Conservation (phyloP, 2,113 vertebrate species). For the Bufo gargarizans region DNA sequence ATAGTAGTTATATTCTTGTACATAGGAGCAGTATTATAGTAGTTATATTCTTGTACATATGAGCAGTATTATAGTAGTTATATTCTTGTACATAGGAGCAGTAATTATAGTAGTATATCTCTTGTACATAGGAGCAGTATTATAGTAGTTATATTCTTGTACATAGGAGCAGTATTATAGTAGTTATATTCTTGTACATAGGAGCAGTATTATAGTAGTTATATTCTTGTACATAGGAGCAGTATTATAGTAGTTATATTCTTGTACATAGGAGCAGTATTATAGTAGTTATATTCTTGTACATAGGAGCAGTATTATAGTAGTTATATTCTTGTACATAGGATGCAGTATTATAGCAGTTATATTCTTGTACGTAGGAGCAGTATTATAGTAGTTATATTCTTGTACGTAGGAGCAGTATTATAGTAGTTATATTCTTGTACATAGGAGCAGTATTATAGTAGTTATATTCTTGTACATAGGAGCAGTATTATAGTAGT, state of each 20-base stretch:
- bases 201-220: not conserved
- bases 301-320: too few species aligned
- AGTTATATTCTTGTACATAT: not conserved
- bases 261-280: not conserved
- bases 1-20: conserved; percentile 7
- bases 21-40: not conserved
- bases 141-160: not conserved
- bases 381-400: too few species aligned
- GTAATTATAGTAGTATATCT: not conserved
- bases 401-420: not conserved
- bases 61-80: conserved; percentile 7
- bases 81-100: not conserved
- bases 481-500: not conserved
- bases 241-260: too few species aligned
- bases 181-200: not conserved
- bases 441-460: not conserved
- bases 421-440: conserved; percentile 4
- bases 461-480: not conserved
- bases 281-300: too few species aligned
- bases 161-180: not conserved
- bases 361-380: too few species aligned
- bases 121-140: not conserved
- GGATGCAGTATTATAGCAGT: too few species aligned
- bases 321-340: too few species aligned
- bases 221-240: not conserved